phyloP scores from a whole-genome alignment of 2,113 vertebrate genomes.

The Naja naja region DNA sequence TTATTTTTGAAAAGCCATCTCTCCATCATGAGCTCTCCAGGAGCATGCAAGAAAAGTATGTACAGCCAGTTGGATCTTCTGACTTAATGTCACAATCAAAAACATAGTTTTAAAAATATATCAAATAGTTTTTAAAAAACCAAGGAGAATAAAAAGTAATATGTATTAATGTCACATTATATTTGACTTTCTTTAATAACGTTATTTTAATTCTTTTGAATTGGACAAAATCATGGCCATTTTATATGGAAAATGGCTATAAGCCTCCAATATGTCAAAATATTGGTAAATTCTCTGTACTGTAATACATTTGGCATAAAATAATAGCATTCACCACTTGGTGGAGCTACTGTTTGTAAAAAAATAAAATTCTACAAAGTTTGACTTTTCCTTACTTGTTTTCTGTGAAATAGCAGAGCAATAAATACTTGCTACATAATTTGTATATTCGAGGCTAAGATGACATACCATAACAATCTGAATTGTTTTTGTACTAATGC shows the following conservation, averaged over 20 bases:
- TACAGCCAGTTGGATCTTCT: background rate
- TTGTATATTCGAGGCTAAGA: background rate
- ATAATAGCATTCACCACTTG: slow-evolving; percentile 35
- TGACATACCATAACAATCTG: background rate
- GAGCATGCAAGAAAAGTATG: background rate
- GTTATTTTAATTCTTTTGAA: background rate
- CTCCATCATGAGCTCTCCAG: background rate
- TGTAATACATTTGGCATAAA: background rate
- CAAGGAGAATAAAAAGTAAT: background rate
- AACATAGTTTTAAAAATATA: background rate
- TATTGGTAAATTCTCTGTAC: background rate
- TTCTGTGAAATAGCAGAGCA: background rate
- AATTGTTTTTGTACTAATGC: background rate
- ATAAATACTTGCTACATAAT: background rate
- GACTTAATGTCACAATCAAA: background rate
- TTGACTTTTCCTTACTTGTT: slow-evolving; percentile 27
- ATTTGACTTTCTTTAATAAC: background rate
- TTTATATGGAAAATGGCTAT: background rate
- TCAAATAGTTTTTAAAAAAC: background rate
- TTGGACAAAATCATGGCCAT: background rate
- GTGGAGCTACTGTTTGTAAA: slow-evolving; percentile 52
- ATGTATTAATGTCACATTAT: background rate
- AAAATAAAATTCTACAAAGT: slow-evolving; percentile 16
- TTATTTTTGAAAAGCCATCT: background rate
- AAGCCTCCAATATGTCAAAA: slow-evolving; percentile 9